These are phyloP conservation scores for Oncorhynchus masou DNA, from an alignment of 2,113 vertebrate species.

Conservation along the genomic window DNA sequence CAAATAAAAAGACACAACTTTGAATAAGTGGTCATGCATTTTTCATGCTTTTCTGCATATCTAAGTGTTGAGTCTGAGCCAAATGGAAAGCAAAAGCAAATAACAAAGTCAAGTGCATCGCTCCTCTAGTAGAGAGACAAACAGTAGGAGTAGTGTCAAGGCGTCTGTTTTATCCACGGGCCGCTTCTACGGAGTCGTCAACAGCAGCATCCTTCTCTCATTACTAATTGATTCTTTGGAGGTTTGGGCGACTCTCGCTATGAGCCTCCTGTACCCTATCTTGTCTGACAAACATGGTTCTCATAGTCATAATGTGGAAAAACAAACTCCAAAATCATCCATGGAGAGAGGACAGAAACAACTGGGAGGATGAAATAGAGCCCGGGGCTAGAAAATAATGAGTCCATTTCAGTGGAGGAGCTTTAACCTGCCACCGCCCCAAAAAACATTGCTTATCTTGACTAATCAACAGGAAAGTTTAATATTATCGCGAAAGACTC, in stretches of 20 bases:
- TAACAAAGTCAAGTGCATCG: conserved; percentile 17
- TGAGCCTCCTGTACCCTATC: conserved; percentile 6
- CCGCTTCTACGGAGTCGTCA: conserved; percentile 16
- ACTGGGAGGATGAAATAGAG: conserved; percentile 79
- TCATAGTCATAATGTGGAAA: background rate
- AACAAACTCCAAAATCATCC: conserved; percentile 77
- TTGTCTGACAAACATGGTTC: conserved; percentile 31
- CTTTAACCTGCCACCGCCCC: conserved; percentile 81
- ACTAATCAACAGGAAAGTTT: conserved; percentile 86
- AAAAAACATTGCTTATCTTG: conserved; percentile 86
- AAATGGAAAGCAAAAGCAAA: conserved; percentile 47
- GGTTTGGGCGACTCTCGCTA: conserved; percentile 13
- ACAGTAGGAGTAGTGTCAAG: conserved; percentile 8
- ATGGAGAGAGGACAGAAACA: conserved; percentile 76
- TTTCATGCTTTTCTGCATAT: conserved; percentile 41
- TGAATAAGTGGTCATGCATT: conserved; percentile 33
- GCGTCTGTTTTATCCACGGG: conserved; percentile 24
- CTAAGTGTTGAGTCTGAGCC: conserved; percentile 22
- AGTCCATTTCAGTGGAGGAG: conserved; percentile 83
- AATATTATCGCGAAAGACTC: conserved; percentile 83
- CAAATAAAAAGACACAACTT: conserved; percentile 41
- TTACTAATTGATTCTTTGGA: conserved; percentile 40
- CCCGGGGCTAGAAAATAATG: conserved; percentile 90
- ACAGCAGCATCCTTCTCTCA: conserved; percentile 27
- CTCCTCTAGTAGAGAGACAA: conserved; percentile 17